phyloP scores from a whole-genome alignment of 2,113 vertebrate genomes.

The Haliaeetus leucogaster region DNA sequence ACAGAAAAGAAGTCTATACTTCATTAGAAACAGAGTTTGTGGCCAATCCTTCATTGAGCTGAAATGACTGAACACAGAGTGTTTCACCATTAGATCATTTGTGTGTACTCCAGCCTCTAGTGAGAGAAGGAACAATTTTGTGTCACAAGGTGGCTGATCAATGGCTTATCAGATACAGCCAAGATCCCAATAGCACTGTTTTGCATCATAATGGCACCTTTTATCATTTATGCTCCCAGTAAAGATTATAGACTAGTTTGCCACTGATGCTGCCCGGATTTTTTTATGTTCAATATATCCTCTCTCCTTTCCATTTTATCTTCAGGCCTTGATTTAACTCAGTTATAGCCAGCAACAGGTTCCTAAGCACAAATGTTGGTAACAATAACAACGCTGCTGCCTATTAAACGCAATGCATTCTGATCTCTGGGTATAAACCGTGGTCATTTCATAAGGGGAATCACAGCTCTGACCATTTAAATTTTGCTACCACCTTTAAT shows the following conservation, averaged over 20 bases:
- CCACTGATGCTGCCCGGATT: background rate
- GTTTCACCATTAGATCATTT: background rate
- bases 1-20: background rate
- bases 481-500: conserved; percentile 32
- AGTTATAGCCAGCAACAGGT: background rate
- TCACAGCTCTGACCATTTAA: conserved; percentile 13
- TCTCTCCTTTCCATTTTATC: background rate
- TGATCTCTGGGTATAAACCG: background rate
- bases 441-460: background rate
- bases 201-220: background rate
- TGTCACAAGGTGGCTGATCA: background rate
- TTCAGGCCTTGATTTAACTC: background rate
- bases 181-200: background rate
- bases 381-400: background rate
- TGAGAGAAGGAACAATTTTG: background rate
- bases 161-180: background rate
- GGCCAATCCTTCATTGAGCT: background rate
- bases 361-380: background rate
- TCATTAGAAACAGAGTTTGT: background rate
- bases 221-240: background rate
- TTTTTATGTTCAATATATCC: background rate
- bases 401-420: background rate
- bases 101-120: background rate
- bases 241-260: background rate
- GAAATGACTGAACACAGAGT: background rate